Evolutionary conservation across 2,888 invertebrate species (phyloP), one percentile per base, ranked within the genome.

Genomic region (Dryomyza anilis): DNA sequence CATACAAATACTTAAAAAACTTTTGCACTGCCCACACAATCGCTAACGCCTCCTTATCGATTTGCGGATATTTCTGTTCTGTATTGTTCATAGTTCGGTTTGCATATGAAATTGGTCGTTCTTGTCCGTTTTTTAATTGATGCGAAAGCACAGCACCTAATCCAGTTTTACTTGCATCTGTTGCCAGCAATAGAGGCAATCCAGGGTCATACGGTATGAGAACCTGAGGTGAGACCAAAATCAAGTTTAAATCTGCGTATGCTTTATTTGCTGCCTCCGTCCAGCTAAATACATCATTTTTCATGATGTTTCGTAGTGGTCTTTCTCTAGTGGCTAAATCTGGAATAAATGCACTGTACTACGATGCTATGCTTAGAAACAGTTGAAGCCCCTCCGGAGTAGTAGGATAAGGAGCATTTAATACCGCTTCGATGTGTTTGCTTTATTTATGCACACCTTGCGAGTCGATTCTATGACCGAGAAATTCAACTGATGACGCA

Each of bases 21-120:
- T 59, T 29, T 27, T 57, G 50, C 3, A 27, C 53, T 23, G 68
- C 67, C 68, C 67, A 67, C 2, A 65, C 55, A 27, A 65, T 70
- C 2, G 65, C 67, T 5, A 68, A 48, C 16, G 66, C 59, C 55
- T 67, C 66, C 21, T 69, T 70, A 55, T 67, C 63, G 12, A 68
- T 67, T 55, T 63, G 59, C 3, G 66, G 59, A 39, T 66, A 68
- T 27, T 55, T 39, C 36, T 63, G 60, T 46, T 69, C 67, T 12
- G 66, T 68, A 8, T 21, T 27, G 12, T 6, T 64, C 52, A 69
- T 62, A 5, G 68, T 63, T 14, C 68, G 65, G 39, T 66, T 69
- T 21, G 64, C 66, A 25, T 58, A 64, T 0, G 55, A 60, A 39
- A 65, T 68, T 14, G 62, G 55, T 14, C 64, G 29, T 21, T 64